Conservation (phyloP, 2,797 vertebrate genomes). For the Allobates femoralis region DNA sequence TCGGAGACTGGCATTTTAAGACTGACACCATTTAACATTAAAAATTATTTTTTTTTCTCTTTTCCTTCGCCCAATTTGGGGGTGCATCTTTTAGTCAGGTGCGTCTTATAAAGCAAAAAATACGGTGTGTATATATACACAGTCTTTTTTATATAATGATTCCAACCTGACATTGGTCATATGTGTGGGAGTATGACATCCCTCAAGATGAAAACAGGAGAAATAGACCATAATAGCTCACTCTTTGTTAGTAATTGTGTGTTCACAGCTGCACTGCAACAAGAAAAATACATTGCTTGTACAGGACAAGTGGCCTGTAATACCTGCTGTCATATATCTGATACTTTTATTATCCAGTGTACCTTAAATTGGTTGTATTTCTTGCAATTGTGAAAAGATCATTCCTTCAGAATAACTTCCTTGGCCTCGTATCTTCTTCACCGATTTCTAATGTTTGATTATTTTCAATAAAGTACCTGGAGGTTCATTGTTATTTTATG, state of each 20-base stretch:
- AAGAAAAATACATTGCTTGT: constrained; percentile 29
- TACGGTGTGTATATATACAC: no score
- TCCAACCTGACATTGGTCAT: not conserved
- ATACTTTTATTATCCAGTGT: constrained; percentile 30
- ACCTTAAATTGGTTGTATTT: constrained; percentile 24
- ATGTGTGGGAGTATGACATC: constrained; percentile 29
- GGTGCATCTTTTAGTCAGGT: no score
- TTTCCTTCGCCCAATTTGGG: no score
- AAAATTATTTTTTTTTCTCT: no score
- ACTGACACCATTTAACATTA: no score
- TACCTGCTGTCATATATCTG: constrained; percentile 22
- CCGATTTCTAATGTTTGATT: not conserved
- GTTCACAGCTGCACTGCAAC: constrained; percentile 17
- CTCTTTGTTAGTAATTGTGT: constrained; percentile 9
- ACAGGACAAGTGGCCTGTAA: constrained; percentile 27
- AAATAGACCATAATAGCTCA: constrained; percentile 21
- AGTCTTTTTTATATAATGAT: not conserved
- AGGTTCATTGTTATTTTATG: not conserved
- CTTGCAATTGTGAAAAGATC: not conserved
- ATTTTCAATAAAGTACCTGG: not conserved
- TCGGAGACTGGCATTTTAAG: no score
- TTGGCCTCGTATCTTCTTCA: not conserved
- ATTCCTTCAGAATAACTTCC: not conserved
- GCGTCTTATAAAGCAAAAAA: no score
- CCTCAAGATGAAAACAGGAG: constrained; percentile 24